Percentiles rank a stretch among this genome's conserved stretches.
These are phyloP conservation scores for Portunus trituberculatus DNA, from an alignment of 1,140 invertebrate species.

Conservation along the genomic window DNA sequence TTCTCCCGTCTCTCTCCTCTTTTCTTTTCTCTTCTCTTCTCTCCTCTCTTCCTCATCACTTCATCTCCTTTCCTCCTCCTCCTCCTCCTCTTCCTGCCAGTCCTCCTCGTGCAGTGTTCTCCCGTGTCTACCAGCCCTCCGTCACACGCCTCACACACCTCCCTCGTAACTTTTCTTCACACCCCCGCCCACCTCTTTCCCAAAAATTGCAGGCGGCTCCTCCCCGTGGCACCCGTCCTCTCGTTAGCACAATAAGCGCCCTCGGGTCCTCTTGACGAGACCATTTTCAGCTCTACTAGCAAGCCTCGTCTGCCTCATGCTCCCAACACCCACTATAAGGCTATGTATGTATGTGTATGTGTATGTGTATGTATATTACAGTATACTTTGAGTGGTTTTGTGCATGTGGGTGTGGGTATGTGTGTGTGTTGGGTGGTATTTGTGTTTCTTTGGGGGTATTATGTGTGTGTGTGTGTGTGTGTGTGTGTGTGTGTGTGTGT, in stretches of 20 bases:
- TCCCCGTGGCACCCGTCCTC: neutral
- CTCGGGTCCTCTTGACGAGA: conserved; percentile 23
- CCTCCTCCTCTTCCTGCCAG: neutral
- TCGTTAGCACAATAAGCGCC: conserved; percentile 58
- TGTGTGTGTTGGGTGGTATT: neutral
- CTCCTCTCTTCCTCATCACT: neutral
- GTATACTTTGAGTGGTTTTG: neutral
- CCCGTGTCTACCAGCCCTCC: neutral
- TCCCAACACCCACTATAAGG: neutral
- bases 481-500: neutral
- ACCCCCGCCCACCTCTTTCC: conserved; percentile 60
- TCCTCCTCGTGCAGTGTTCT: conserved; percentile 5
- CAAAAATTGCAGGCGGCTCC: conserved; percentile 49
- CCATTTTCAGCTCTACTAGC: neutral
- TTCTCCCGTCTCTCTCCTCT: neutral
- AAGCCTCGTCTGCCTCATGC: neutral
- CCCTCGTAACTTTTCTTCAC: conserved; percentile 56
- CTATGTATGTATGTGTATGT: conserved; percentile 37
- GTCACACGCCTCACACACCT: conserved; percentile 43
- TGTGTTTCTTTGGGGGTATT: no score
- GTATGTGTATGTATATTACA: neutral
- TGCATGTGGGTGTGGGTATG: neutral
- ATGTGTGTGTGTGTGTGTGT: conserved; percentile 24
- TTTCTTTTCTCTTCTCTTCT: neutral
- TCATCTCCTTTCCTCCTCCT: neutral